Conservation (phyloP, 2,888 invertebrate species). For the Andrena trimmerana region DNA sequence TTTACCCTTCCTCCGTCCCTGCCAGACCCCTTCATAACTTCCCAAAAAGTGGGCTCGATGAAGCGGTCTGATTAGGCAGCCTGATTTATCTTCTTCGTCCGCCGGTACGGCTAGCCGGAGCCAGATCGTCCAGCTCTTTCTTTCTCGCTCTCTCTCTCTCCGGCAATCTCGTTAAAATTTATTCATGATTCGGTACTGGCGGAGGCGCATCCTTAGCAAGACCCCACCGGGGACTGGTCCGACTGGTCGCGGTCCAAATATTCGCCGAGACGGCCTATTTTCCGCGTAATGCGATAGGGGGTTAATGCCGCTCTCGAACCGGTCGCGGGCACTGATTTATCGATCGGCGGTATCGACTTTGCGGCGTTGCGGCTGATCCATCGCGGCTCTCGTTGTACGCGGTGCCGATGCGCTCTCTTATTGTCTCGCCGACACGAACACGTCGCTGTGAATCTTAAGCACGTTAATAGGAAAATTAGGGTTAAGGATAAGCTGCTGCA, state of each 20-base stretch:
- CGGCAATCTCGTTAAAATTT: constrained; percentile 79
- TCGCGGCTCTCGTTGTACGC: constrained; percentile 29
- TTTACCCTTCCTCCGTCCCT: constrained; percentile 22
- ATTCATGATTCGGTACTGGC: constrained; percentile 76
- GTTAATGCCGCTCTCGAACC: constrained; percentile 70
- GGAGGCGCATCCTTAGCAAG: constrained; percentile 61
- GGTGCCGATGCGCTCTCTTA: constrained; percentile 53
- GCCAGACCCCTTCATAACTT: constrained; percentile 72
- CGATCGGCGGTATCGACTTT: constrained; percentile 72
- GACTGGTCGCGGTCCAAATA: constrained; percentile 74
- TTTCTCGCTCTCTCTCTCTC: constrained; percentile 28
- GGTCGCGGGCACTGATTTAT: constrained; percentile 70
- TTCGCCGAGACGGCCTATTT: constrained; percentile 70
- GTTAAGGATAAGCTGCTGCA: constrained; percentile 38
- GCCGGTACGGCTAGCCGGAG: constrained; percentile 24
- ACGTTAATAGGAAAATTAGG: constrained; percentile 54
- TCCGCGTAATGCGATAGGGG: constrained; percentile 72
- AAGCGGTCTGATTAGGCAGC: constrained; percentile 79
- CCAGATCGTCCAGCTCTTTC: background rate
- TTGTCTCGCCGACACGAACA: constrained; percentile 61
- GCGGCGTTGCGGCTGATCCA: constrained; percentile 60
- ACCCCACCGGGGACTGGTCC: constrained; percentile 68
- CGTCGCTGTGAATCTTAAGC: constrained; percentile 59
- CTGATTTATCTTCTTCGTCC: constrained; percentile 77
- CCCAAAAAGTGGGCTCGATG: constrained; percentile 77